phyloP scores from a whole-genome alignment of 2,888 invertebrate species.

The Latheticus oryzae region DNA sequence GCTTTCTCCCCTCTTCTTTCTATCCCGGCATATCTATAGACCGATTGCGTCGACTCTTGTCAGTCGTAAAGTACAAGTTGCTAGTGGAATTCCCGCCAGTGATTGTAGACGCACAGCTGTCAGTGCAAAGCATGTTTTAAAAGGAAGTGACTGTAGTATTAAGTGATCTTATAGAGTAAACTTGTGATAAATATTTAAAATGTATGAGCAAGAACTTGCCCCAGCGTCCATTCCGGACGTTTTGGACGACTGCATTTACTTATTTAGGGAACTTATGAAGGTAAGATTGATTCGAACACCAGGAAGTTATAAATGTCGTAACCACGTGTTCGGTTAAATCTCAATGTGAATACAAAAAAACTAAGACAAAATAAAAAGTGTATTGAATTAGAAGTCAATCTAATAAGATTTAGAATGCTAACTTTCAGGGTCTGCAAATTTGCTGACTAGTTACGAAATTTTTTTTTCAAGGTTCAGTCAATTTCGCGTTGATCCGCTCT shows the following conservation, averaged over 20 bases:
- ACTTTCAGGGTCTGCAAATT: constrained; percentile 3
- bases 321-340: neutral
- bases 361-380: neutral
- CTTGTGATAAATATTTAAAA: constrained; percentile 60
- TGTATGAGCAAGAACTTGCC: constrained; percentile 77
- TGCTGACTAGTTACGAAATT: constrained; percentile 3
- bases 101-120: constrained; percentile 20
- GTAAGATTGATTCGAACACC: constrained; percentile 63
- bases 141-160: constrained; percentile 21
- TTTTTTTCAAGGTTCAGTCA: constrained; percentile 7
- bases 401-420: neutral
- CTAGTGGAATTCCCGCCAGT: constrained; percentile 2
- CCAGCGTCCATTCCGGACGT: constrained; percentile 75
- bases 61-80: constrained; percentile 2
- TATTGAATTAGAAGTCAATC: neutral
- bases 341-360: no score
- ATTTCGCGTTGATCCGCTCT: no score
- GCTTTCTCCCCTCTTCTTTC: constrained; percentile 9
- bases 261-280: constrained; percentile 78
- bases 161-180: constrained; percentile 20
- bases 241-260: constrained; percentile 78
- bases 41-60: neutral
- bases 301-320: constrained; percentile 1
- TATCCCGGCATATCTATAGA: constrained; percentile 18
- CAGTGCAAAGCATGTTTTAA: constrained; percentile 13